Percentiles rank a stretch among this genome's conserved stretches.
Evolutionary conservation across 2,888 invertebrate genomes (phyloP).

Genomic region (Hemistola chrysoprasaria): DNA sequence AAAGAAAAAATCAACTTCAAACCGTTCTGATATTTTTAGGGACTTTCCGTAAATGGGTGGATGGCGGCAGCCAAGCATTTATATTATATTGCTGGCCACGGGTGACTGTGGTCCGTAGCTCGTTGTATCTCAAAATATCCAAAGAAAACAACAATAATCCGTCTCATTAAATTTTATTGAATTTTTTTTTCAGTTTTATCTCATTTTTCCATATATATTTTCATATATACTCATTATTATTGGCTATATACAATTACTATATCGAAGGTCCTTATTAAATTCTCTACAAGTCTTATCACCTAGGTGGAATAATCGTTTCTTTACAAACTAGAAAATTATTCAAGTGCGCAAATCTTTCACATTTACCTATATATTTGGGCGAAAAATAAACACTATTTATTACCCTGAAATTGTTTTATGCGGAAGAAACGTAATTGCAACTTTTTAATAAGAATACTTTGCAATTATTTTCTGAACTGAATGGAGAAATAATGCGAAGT

Average conservation of each 20-base stretch:
- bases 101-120: no score
- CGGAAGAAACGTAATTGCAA: conserved; percentile 29
- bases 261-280: conserved; percentile 66
- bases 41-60: no score
- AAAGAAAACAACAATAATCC: conserved; percentile 43
- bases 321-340: conserved; percentile 40
- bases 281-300: conserved; percentile 72
- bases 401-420: conserved; percentile 30
- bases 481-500: background rate
- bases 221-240: conserved; percentile 71
- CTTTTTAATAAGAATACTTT: conserved; percentile 36
- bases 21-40: no score
- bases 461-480: conserved; percentile 25
- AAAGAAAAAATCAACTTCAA: no score
- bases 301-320: conserved; percentile 72
- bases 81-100: no score
- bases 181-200: conserved; percentile 62
- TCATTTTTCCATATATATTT: conserved; percentile 64
- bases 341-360: conserved; percentile 20
- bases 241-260: conserved; percentile 75
- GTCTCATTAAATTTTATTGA: conserved; percentile 17
- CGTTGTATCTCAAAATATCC: no score
- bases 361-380: conserved; percentile 1
- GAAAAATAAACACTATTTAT: conserved; percentile 23
- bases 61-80: no score